Base-by-base conservation (phyloP, 2,113 vertebrate genomes). In the Brienomyrus longianalis region DNA sequence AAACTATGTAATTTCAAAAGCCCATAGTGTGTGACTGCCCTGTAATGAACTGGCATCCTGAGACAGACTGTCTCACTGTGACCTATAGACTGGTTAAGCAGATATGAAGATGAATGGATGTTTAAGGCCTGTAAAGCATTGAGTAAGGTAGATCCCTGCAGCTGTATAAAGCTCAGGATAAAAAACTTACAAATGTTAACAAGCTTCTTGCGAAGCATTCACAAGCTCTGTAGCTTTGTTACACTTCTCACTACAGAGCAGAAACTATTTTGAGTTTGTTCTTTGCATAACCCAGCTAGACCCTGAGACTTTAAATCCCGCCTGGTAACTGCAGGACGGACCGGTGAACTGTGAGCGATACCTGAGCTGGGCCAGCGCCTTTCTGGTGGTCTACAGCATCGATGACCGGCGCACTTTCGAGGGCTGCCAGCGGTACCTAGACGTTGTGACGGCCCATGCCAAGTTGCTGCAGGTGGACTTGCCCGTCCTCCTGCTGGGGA, bases 381-480 rank as follows among this genome's bases (percentile, higher is more conserved):
- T 97, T 93, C 92, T 98, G 0, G 96, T 98, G 0, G 96, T 98
- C 23, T 98, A 98, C 93, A 97, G 97, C 89, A 96, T 98, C 0
- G 94, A 97, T 5, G 95, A 94, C 90, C 95, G 94, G 80, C 93
- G 91, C 91, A 98, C 97, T 92, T 98, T 98, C 0, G 95, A 97
- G 90, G 95, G 95, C 88, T 96, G 96, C 92, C 94, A 95, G 91
- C 91, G 90, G 86, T 98, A 98, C 94, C 94, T 98, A 43, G 96
- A 98, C 83, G 92, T 96, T 0, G 94, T 98, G 0, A 90, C 95
- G 0, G 88, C 93, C 87, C 96, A 97, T 0, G 89, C 91, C 0
- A 96, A 93, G 91, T 95, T 95, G 88, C 93, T 94, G 1, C 96
- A 94, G 89, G 95, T 91, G 0, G 93, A 88, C 87, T 90, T 91